Base-by-base conservation (phyloP, 2,113 vertebrate species). In the Oncorhynchus masou region DNA sequence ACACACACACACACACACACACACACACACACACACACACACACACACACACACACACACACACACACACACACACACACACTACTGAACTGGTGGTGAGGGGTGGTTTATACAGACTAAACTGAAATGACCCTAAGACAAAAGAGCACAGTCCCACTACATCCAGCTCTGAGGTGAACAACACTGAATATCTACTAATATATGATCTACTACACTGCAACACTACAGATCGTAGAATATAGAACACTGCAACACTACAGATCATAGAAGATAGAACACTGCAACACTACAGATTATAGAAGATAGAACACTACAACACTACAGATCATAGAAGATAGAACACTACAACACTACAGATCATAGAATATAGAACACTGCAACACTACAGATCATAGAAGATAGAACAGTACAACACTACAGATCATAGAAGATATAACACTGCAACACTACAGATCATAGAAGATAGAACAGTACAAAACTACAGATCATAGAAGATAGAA, bases 111-210 rank as follows among this genome's bases (percentile, higher is more conserved):
- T 79, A 77, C 34, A 20, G 81, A 87, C 80, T 75, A 81, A 87
- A 74, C 66, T 72, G 75, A 87, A 84, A 87, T 88, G 80, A 82
- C 74, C 78, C 73, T 16, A 78, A 77, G 68, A 83, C 84, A 81
- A 84, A 86, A 88, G 83, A 91, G 88, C 84, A 86, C 79, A 77
- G 59, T 68, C 6, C 5, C 25, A 68, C 66, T 68, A 27, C 19
- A 68, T 39, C 79, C 71, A 73, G 66, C 13, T n/a, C 67, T 77
- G 9, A 82, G 71, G 72, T 76, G 76, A 83, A 34, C 2, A 27
- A 45, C 13, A 27, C 24, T 27, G 64, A 66, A 24, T 27, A 62
- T 9, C n/a, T 62, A 22, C 22, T 22, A n/a, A 65, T 71, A 12
- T 48, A 60, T 67, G n/a, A 64, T 39, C 20, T 22, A 34, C 2